Evolutionary conservation across 2,888 invertebrate genomes (phyloP), one percentile per base, ranked within the genome.

Genomic region (Punctoribates punctum): DNA sequence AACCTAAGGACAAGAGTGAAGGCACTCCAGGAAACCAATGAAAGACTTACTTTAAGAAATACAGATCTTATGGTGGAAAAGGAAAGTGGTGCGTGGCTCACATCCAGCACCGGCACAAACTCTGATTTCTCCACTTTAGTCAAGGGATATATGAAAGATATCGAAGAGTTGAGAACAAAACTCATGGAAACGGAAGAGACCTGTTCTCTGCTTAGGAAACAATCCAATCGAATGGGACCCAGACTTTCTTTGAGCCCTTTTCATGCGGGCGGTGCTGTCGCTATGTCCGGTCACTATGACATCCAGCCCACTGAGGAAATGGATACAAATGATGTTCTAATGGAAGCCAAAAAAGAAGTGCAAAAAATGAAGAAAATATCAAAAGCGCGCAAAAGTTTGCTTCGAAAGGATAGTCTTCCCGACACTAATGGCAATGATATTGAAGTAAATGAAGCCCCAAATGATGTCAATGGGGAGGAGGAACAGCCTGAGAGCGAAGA

Each of bases 21-120:
- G 85, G 94, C 96, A 2, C 89, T 97, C 88, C 95, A 96, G 83
- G 94, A 95, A 82, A 96, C 96, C 0, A 90, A 96, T 27, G 94
- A 96, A 80, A 88, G 90, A 75, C 84, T 97, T 67, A 93, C 92
- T 0, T 88, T 89, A 0, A 88, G 90, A 83, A 96, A 96, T 83
- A 89, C 91, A 5, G 89, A 91, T 80, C 85, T 97, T 9, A 83
- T 94, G 80, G 88, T 94, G 0, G 91, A 94, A 83, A 91, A 90
- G 83, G 90, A 90, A 34, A 85, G 89, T 8, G 88, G 88, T 1
- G 86, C 86, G 75, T 91, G 90, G 89, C 87, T 86, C 83, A n/a
- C n/a, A n/a, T n/a, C n/a, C n/a, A 77, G 84, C 82, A 75, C 81
- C 17, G 85, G 85, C 76, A 85, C 85, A 48, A 87, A 87, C 78